Percentiles rank a stretch among this genome's conserved stretches.
Conservation (phyloP, 2,113 vertebrate species). For the Heliornis fulica region DNA sequence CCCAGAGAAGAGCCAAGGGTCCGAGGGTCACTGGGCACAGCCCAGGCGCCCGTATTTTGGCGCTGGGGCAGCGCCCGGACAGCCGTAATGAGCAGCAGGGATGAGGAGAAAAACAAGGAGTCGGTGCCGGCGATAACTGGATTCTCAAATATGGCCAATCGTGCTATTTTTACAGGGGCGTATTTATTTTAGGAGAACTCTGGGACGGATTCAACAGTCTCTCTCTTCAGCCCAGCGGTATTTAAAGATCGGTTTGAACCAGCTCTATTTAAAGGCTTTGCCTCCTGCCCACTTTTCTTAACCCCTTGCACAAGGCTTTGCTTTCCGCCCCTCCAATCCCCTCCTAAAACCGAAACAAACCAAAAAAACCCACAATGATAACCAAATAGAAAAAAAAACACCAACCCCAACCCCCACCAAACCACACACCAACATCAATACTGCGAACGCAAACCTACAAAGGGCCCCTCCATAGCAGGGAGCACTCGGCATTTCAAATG, state of each 20-base stretch:
- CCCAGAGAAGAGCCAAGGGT: neutral
- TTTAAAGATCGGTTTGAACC: constrained; percentile 7
- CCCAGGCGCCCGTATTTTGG: neutral
- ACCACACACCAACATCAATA: neutral
- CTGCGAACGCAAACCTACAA: neutral
- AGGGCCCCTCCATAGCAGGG: neutral
- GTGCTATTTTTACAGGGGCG: constrained; percentile 35
- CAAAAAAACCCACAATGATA: neutral
- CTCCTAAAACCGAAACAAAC: neutral
- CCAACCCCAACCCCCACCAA: no score
- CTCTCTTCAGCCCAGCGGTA: constrained; percentile 12
- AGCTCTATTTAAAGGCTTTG: constrained; percentile 34
- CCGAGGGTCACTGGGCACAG: neutral
- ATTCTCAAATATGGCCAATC: constrained; percentile 6
- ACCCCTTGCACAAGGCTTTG: constrained; percentile 21
- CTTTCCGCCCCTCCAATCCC: neutral
- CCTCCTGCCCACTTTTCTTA: constrained; percentile 44
- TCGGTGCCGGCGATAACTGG: neutral
- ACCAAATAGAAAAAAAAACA: neutral
- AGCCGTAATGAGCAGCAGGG: neutral
- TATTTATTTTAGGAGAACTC: constrained; percentile 42
- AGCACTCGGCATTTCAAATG: neutral
- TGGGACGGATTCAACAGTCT: constrained; percentile 14
- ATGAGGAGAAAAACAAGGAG: neutral
- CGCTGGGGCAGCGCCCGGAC: neutral